Evolutionary conservation across 64 coral and sea anemone genomes (phyloP).

Genomic region (Montipora cactus): DNA sequence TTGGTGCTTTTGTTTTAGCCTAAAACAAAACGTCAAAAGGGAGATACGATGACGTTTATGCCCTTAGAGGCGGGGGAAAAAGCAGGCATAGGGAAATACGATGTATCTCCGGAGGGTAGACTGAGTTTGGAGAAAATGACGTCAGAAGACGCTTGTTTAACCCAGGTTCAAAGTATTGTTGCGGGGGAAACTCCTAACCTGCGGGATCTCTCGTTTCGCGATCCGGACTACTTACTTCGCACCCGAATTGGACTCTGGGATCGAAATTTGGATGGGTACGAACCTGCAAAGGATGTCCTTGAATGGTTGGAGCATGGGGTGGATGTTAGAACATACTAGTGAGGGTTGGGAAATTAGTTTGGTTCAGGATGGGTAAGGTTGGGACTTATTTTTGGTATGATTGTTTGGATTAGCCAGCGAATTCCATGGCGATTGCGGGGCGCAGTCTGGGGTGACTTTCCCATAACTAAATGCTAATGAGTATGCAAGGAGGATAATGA

Average conservation of each 20-base stretch:
- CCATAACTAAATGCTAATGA: no score
- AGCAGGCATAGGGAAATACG: neutral
- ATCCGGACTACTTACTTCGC: slow-evolving; percentile 1
- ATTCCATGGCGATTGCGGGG: no score
- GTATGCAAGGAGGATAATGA: no score
- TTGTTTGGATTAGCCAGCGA: no score
- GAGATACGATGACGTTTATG: neutral
- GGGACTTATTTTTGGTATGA: no score
- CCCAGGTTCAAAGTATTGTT: neutral
- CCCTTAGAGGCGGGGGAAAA: neutral
- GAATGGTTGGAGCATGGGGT: slow-evolving; percentile 39
- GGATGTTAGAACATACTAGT: neutral
- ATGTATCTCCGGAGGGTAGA: neutral
- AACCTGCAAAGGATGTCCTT: neutral
- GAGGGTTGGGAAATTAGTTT: no score
- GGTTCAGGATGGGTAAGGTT: no score
- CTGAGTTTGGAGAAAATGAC: neutral
- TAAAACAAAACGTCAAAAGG: no score
- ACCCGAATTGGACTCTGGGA: neutral
- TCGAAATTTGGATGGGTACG: neutral
- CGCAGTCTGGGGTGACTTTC: no score
- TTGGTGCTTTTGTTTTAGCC: no score
- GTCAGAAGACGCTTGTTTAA: neutral
- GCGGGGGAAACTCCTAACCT: neutral
- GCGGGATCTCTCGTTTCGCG: slow-evolving; percentile 5